phyloP scores from a whole-genome alignment of 2,888 invertebrate genomes.

The Caenorhabditis sulstoni region DNA sequence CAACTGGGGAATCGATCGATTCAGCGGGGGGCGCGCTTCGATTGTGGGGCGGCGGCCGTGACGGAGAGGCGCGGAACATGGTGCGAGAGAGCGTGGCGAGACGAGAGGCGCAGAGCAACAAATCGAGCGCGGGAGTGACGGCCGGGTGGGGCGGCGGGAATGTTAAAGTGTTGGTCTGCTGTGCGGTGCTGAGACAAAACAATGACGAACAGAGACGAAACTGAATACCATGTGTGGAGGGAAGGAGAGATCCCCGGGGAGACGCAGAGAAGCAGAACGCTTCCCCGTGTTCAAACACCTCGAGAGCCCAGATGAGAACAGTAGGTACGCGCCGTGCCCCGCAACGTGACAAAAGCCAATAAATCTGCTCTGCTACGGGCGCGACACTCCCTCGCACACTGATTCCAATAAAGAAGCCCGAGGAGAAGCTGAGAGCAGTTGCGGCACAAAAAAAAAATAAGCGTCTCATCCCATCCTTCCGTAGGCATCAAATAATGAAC shows the following conservation, averaged over 20 bases:
- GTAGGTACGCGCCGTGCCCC: conserved; percentile 20
- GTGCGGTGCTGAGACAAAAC: conserved; percentile 39
- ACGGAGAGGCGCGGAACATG: conserved; percentile 40
- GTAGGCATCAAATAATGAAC: conserved; percentile 23
- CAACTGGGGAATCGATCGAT: conserved; percentile 23
- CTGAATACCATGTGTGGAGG: conserved; percentile 49
- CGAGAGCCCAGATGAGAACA: conserved; percentile 20
- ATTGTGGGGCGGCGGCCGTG: conserved; percentile 10
- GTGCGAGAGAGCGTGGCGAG: conserved; percentile 27
- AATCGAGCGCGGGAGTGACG: conserved; percentile 36
- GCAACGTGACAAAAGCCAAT: conserved; percentile 58
- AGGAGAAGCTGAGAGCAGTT: background rate
- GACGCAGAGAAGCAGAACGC: conserved; percentile 39
- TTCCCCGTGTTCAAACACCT: conserved; percentile 52
- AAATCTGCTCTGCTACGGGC: conserved; percentile 28
- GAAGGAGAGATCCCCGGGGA: conserved; percentile 8
- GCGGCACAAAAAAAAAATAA: background rate
- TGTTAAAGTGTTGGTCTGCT: conserved; percentile 48
- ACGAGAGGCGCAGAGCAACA: conserved; percentile 39
- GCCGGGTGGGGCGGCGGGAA: conserved; percentile 29
- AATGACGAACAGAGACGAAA: conserved; percentile 55
- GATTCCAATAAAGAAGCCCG: conserved; percentile 5
- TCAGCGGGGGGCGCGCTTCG: background rate
- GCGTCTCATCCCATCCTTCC: background rate
- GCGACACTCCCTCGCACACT: conserved; percentile 7